Evolutionary conservation across 1,140 invertebrate species (phyloP).

Genomic region (Caenorhabditis latens): DNA sequence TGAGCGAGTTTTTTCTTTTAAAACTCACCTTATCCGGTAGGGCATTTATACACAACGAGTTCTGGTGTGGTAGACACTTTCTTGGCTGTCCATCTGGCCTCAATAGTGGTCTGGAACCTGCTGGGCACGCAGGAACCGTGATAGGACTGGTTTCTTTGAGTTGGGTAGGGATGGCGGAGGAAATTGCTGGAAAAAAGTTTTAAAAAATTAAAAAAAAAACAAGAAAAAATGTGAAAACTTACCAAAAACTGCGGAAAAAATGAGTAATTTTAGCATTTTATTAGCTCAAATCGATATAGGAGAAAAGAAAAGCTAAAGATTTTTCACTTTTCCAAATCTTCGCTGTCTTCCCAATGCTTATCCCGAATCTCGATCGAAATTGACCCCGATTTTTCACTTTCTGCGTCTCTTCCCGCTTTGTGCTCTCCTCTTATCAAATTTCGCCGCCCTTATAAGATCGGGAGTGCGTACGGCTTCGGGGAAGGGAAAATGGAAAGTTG

Average conservation of each 20-base stretch:
- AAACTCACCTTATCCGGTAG: constrained; percentile 72
- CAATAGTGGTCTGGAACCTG: constrained; percentile 62
- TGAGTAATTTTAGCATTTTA: not conserved
- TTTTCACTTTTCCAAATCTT: too few species aligned
- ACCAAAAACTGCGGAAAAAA: not conserved
- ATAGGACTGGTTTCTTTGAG: constrained; percentile 33
- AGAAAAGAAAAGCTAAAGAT: too few species aligned
- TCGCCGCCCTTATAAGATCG: too few species aligned
- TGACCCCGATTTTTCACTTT: too few species aligned
- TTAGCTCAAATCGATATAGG: not conserved
- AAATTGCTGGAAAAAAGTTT: too few species aligned
- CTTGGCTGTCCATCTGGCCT: constrained; percentile 74
- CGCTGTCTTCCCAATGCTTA: too few species aligned
- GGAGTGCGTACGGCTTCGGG: too few species aligned
- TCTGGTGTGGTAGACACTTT: constrained; percentile 77
- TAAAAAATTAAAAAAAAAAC: too few species aligned
- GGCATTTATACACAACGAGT: constrained; percentile 75
- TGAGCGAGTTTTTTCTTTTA: not conserved
- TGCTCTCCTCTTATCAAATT: too few species aligned
- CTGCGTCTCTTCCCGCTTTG: too few species aligned
- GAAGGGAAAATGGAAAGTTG: too few species aligned
- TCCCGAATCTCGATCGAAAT: too few species aligned
- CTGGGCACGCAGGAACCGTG: constrained; percentile 59
- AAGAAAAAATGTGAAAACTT: not conserved
- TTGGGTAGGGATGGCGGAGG: constrained; percentile 2